Evolutionary conservation across 53 echinoderm and acorn worm genomes (phyloP).

Genomic region (Arbacia lixula): DNA sequence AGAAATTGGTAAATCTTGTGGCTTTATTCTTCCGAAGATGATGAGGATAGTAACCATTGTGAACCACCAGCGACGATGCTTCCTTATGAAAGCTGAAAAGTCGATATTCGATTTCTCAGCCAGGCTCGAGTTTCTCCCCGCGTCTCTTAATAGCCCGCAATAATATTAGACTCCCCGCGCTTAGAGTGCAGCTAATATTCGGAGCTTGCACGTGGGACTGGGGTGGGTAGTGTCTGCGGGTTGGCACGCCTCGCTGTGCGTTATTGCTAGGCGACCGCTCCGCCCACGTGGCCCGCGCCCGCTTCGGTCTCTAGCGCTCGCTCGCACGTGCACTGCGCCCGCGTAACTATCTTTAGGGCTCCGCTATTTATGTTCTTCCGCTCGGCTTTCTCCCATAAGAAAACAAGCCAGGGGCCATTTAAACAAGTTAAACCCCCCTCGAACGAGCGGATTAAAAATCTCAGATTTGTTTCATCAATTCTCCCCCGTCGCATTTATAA

Average conservation of each 20-base stretch:
- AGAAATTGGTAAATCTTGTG: no score
- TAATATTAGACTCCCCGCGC: conserved; percentile 22
- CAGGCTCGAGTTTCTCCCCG: conserved; percentile 15
- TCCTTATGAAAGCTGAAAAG: conserved; percentile 16
- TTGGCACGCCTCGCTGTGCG: conserved; percentile 25
- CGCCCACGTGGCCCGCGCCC: conserved; percentile 44
- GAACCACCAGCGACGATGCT: conserved; percentile 27
- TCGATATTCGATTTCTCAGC: conserved; percentile 40
- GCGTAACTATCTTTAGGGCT: conserved; percentile 28
- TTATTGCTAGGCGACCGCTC: conserved; percentile 25
- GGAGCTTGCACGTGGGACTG: conserved; percentile 37
- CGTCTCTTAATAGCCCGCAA: conserved; percentile 23
- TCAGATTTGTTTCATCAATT: conserved; percentile 35
- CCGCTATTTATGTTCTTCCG: conserved; percentile 37
- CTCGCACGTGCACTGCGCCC: conserved; percentile 32
- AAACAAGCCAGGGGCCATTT: conserved; percentile 49
- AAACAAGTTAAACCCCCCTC: conserved; percentile 50
- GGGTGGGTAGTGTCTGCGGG: conserved; percentile 3
- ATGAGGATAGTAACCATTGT: no score
- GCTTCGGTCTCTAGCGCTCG: not conserved
- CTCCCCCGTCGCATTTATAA: not conserved
- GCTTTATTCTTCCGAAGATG: no score
- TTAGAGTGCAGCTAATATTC: conserved; percentile 20
- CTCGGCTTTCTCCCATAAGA: conserved; percentile 18
- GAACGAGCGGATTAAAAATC: conserved; percentile 40